Conservation (phyloP, 2,113 vertebrate species). For the Tylochromis polylepis region DNA sequence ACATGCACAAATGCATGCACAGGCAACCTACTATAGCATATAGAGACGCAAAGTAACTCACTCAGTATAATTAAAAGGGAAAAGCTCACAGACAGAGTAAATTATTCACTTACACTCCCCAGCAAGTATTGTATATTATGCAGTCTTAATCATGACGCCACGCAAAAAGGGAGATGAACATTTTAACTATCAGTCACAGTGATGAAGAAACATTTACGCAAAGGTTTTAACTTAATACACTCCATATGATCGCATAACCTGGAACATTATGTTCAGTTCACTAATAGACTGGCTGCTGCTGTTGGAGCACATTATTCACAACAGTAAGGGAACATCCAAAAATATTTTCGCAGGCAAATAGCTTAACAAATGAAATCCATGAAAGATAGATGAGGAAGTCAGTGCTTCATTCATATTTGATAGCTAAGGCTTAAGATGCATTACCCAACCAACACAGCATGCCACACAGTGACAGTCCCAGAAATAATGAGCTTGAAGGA, state of each 20-base stretch:
- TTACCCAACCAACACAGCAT: conserved; percentile 56
- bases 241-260: background rate
- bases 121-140: background rate
- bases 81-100: background rate
- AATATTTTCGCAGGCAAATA: conserved; percentile 59
- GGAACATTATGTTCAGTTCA: background rate
- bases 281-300: conserved; percentile 10
- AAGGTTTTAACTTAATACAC: background rate
- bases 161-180: background rate
- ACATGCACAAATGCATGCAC: background rate
- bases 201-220: background rate
- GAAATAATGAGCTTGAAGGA: conserved; percentile 62
- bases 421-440: conserved; percentile 59
- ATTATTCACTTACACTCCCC: background rate
- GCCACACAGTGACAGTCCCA: conserved; percentile 29
- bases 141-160: background rate
- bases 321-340: conserved; percentile 42
- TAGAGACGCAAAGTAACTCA: background rate
- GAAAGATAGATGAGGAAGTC: conserved; percentile 68
- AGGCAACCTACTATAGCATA: background rate
- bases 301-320: conserved; percentile 29
- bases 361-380: conserved; percentile 67
- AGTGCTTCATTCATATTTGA: conserved; percentile 71
- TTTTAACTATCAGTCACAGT: background rate
- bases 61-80: background rate